Conservation (phyloP, 2,113 vertebrate genomes). For the Daubentonia madagascariensis region DNA sequence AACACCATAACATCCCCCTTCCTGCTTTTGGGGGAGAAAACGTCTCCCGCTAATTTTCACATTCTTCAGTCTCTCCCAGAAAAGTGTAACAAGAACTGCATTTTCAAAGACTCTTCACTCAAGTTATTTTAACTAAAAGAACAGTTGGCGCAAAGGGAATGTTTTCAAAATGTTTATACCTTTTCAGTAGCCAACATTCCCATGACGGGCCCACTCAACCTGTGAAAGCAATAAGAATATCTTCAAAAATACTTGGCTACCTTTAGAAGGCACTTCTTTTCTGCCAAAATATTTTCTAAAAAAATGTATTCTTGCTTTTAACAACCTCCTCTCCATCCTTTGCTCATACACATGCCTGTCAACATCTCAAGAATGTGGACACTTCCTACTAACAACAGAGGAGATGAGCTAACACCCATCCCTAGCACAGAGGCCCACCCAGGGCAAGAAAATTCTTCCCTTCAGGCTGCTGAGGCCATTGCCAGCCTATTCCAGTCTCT, state of each 20-base stretch:
- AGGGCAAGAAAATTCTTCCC: not conserved
- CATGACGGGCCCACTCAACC: conserved; percentile 54
- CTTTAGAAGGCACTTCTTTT: conserved; percentile 3
- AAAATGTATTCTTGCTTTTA: not conserved
- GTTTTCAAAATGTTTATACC: conserved; percentile 73
- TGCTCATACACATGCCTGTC: not conserved
- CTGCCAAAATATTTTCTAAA: conserved; percentile 60
- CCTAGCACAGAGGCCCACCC: rapidly evolving
- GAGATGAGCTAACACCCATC: not conserved
- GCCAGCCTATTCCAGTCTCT: too few species aligned
- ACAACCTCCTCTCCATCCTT: conserved; percentile 11
- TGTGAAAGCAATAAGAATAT: conserved; percentile 41
- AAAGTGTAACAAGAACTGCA: not conserved
- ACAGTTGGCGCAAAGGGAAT: conserved; percentile 69
- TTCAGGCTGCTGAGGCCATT: not conserved
- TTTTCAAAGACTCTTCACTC: conserved; percentile 33
- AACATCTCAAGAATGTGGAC: not conserved
- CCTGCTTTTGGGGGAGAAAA: not conserved
- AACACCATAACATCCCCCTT: not conserved
- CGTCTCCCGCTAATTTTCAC: not conserved
- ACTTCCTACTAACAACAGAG: not conserved
- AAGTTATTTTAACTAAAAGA: conserved; percentile 63
- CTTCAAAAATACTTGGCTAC: conserved; percentile 64
- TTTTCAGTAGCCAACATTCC: conserved; percentile 61
- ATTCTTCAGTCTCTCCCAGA: not conserved